phyloP scores from a whole-genome alignment of 2,888 invertebrate genomes.

The Andrena minutula region DNA sequence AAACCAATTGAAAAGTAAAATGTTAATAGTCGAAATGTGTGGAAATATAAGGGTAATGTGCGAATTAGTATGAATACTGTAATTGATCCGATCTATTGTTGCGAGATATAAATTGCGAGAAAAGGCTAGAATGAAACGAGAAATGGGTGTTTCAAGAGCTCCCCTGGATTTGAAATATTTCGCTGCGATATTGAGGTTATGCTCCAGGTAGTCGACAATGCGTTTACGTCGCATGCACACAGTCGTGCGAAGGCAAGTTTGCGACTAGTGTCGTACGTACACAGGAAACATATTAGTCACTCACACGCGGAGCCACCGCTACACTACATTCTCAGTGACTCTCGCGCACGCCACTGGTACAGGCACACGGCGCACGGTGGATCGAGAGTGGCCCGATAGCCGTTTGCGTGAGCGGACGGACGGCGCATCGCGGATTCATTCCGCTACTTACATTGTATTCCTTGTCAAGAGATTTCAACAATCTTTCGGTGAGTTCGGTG shows the following conservation, averaged over 20 bases:
- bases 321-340: slow-evolving; percentile 67
- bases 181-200: slow-evolving; percentile 71
- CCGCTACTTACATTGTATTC: slow-evolving; percentile 97
- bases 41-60: slow-evolving; percentile 13
- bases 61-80: neutral
- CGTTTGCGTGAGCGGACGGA: slow-evolving; percentile 87
- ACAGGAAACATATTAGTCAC: slow-evolving; percentile 58
- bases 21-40: slow-evolving; percentile 15
- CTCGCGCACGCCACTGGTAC: slow-evolving; percentile 77
- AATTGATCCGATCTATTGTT: neutral
- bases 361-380: slow-evolving; percentile 75
- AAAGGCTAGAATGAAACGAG: neutral
- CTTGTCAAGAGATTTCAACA: slow-evolving; percentile 98
- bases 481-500: slow-evolving; percentile 97
- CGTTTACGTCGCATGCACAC: slow-evolving; percentile 56
- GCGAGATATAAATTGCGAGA: neutral
- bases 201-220: slow-evolving; percentile 66
- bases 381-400: slow-evolving; percentile 82
- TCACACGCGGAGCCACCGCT: slow-evolving; percentile 60
- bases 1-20: slow-evolving; percentile 6
- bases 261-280: slow-evolving; percentile 59
- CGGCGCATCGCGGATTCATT: slow-evolving; percentile 85
- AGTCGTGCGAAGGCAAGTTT: slow-evolving; percentile 51
- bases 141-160: neutral
- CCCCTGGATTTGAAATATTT: slow-evolving; percentile 16